phyloP scores from a whole-genome alignment of 2,113 vertebrate species.

The Glareola pratincola region DNA sequence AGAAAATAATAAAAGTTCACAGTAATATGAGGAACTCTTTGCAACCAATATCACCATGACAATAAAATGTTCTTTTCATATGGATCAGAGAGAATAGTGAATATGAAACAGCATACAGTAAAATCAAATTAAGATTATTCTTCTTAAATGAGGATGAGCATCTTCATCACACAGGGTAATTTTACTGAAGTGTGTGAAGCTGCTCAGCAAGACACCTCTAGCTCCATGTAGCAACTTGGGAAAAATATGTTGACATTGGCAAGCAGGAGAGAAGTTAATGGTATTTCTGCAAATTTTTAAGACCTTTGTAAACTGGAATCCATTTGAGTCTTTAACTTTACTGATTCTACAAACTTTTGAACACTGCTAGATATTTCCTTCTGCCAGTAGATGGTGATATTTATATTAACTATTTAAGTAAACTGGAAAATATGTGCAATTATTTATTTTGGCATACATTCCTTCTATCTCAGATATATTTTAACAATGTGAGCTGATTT shows the following conservation, averaged over 20 bases:
- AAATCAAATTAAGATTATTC: neutral
- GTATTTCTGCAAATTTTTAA: neutral
- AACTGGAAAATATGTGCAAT: neutral
- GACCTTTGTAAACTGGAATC: neutral
- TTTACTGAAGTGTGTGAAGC: neutral
- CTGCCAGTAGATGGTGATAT: constrained; percentile 53
- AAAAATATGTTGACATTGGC: neutral
- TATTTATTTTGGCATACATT: neutral
- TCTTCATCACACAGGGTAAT: neutral
- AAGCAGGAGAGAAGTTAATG: neutral
- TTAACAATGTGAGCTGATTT: neutral
- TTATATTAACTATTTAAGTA: constrained; percentile 18
- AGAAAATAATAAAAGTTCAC: neutral
- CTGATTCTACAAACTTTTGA: constrained; percentile 11
- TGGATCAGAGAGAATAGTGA: neutral
- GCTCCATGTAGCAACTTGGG: neutral
- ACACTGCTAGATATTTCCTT: neutral
- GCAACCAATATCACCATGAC: neutral
- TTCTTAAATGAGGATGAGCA: neutral
- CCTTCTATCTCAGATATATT: neutral
- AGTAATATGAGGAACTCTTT: neutral
- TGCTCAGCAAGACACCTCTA: neutral
- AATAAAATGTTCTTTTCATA: neutral
- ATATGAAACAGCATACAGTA: neutral
- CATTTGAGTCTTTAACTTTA: constrained; percentile 2